Percentiles rank a stretch among this genome's conserved stretches.
Evolutionary conservation across 2,113 vertebrate species (phyloP).

Genomic region (Scomber colias): DNA sequence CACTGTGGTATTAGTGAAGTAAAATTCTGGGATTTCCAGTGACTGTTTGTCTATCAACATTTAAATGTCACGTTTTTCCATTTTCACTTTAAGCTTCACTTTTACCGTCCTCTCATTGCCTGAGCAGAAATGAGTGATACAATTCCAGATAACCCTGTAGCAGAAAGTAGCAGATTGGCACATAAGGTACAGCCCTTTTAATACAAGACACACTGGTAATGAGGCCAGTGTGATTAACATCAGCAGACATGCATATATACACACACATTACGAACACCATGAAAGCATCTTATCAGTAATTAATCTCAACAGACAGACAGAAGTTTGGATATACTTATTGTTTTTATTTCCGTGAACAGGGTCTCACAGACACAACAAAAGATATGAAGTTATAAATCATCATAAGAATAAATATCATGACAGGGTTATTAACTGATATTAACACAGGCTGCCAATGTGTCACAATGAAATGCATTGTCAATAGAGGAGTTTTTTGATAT

Average conservation of each 20-base stretch:
- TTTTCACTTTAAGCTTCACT: conserved; percentile 13
- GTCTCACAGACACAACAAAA: conserved; percentile 50
- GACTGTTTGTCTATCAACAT: not conserved
- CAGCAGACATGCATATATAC: conserved; percentile 3
- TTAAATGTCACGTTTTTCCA: conserved; percentile 26
- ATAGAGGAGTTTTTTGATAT: conserved; percentile 10
- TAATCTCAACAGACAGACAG: conserved; percentile 28
- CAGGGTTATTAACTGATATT: conserved; percentile 37
- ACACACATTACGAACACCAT: not conserved
- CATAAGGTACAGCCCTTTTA: too few species aligned
- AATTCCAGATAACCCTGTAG: not conserved
- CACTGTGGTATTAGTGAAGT: not conserved
- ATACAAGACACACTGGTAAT: conserved; percentile 26
- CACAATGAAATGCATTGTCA: conserved; percentile 21
- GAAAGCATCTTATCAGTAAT: conserved; percentile 7
- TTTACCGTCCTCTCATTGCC: not conserved
- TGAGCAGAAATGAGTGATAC: not conserved
- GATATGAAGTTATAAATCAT: conserved; percentile 42
- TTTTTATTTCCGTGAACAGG: conserved; percentile 26
- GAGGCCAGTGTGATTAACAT: conserved; percentile 18
- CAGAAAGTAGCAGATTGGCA: not conserved
- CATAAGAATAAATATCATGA: conserved; percentile 9
- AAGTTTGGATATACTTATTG: conserved; percentile 15
- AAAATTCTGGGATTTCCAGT: not conserved
- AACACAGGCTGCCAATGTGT: conserved; percentile 38